A percentile compares a stretch with the other conserved stretches of the same genome.
phyloP scores from a whole-genome alignment of 2,797 vertebrate genomes.

The Gambelia wislizenii region DNA sequence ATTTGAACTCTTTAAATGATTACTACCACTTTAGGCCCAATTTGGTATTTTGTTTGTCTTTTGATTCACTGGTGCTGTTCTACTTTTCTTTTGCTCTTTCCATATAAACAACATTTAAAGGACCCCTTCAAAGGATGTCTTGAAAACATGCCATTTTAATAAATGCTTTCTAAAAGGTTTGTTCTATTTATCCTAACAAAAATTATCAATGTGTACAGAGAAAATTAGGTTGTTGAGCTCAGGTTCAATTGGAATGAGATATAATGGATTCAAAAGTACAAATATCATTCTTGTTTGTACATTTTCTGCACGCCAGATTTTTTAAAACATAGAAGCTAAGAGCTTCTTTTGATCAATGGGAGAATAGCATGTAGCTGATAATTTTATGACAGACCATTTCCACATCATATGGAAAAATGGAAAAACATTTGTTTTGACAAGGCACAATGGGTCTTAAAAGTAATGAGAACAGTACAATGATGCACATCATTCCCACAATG shows the following conservation, averaged over 20 bases:
- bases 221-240: not conserved
- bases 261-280: not conserved
- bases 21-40: too few relatives aligned
- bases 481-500: not conserved
- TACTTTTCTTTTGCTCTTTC: not conserved
- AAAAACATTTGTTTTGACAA: slow-evolving; percentile 14
- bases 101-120: not conserved
- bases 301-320: slow-evolving; percentile 16
- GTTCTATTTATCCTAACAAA: not conserved
- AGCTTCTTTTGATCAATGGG: slow-evolving; percentile 24
- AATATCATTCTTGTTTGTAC: slow-evolving; percentile 16
- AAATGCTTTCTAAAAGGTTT: not conserved
- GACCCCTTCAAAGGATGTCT: not conserved
- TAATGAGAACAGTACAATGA: not conserved
- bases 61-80: not conserved
- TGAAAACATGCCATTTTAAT: not conserved
- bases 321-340: slow-evolving; percentile 32
- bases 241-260: not conserved
- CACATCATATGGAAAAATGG: slow-evolving; percentile 2
- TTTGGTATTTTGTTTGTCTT: not conserved
- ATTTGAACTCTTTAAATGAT: too few relatives aligned
- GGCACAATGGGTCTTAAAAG: not conserved
- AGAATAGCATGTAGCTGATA: not conserved
- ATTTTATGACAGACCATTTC: not conserved
- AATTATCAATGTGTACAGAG: not conserved